phyloP scores from a whole-genome alignment of 2,113 vertebrate genomes.

The Pterocles orientalis region DNA sequence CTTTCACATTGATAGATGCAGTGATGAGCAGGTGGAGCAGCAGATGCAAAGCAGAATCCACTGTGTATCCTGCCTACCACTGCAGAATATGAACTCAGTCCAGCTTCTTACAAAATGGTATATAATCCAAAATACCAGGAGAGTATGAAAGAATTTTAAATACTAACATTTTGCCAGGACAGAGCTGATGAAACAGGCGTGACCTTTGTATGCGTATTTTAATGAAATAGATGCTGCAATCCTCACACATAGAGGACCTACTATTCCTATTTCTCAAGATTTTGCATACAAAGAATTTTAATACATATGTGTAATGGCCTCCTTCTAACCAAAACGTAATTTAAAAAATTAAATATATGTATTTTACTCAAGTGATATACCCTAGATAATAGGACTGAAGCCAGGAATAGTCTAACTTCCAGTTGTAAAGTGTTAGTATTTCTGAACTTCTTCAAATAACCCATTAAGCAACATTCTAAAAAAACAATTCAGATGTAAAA shows the following conservation, averaged over 20 bases:
- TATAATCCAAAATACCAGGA: not conserved
- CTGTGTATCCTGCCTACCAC: not conserved
- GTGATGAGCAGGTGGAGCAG: not conserved
- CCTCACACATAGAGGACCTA: not conserved
- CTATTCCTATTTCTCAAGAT: not conserved
- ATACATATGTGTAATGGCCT: not conserved
- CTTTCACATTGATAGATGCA: not conserved
- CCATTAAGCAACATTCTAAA: not conserved
- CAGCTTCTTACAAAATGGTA: not conserved
- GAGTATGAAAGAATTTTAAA: not conserved
- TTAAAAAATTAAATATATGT: not conserved
- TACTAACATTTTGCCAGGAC: not conserved
- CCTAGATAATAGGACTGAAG: not conserved
- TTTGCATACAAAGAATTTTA: not conserved
- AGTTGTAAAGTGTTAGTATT: not conserved
- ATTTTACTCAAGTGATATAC: not conserved
- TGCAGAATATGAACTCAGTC: not conserved
- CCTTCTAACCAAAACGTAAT: not conserved
- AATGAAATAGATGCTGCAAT: not conserved
- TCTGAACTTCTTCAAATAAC: not conserved
- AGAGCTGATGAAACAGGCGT: not conserved
- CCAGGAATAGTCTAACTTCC: not conserved
- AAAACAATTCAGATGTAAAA: not conserved
- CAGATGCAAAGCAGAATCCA: not conserved
- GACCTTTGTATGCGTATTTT: not conserved